Percentiles rank a stretch among this genome's conserved stretches.
These are phyloP conservation scores for Ctenicera cuprea DNA, from an alignment of 2,888 invertebrate genomes.

Conservation along the genomic window DNA sequence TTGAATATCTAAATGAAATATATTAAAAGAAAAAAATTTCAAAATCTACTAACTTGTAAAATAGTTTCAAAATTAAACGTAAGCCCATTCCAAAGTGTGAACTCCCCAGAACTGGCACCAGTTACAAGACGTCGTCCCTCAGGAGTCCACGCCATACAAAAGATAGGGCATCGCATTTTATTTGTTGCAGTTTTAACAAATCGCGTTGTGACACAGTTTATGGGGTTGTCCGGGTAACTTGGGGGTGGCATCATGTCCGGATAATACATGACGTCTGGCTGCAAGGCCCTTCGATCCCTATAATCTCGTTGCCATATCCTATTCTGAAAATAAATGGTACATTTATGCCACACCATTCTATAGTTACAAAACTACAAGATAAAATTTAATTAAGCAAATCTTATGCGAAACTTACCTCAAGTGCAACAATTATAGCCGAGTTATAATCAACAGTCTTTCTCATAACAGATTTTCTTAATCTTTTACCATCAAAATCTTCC, in stretches of 20 bases:
- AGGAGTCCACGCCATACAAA: conserved; percentile 99
- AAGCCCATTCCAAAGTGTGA: conserved; percentile 99
- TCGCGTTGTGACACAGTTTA: conserved; percentile 95
- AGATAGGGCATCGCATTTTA: conserved; percentile 99
- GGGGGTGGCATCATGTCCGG: conserved; percentile 95
- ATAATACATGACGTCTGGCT: conserved; percentile 97
- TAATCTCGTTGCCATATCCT: conserved; percentile 97
- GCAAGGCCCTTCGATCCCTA: conserved; percentile 90
- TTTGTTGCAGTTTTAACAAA: conserved; percentile 99
- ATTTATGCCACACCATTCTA: too few relatives aligned
- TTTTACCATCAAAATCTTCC: conserved; percentile 96
- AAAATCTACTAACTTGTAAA: conserved; percentile 83
- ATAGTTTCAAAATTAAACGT: conserved; percentile 99
- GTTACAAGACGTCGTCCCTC: conserved; percentile 98
- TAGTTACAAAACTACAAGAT: too few relatives aligned
- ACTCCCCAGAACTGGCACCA: conserved; percentile 99
- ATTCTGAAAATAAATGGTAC: conserved; percentile 78
- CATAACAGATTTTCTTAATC: conserved; percentile 96
- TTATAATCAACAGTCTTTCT: conserved; percentile 99
- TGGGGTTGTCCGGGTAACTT: conserved; percentile 95
- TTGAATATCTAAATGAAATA: not conserved
- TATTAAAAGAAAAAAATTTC: not conserved
- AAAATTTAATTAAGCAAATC: too few relatives aligned
- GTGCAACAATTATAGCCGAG: conserved; percentile 92
- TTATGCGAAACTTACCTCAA: conserved; percentile 86